phyloP scores from a whole-genome alignment of 2,888 invertebrate genomes.

The Hypolimnas misippus region DNA sequence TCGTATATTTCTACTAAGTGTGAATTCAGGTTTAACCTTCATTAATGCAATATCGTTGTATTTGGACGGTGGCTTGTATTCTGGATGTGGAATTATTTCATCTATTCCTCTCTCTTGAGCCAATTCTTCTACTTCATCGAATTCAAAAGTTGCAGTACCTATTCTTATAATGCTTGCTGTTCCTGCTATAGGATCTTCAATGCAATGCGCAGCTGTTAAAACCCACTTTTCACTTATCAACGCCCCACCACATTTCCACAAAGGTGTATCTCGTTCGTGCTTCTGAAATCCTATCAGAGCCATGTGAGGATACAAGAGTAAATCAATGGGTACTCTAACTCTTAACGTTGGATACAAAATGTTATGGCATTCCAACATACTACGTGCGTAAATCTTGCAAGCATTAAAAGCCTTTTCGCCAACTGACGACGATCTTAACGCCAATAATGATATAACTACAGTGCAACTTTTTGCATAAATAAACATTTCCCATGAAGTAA shows the following conservation, averaged over 20 bases:
- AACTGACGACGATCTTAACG: slow-evolving; percentile 41
- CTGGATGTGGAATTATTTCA: slow-evolving; percentile 79
- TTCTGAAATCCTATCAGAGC: slow-evolving; percentile 75
- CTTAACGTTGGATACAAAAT: slow-evolving; percentile 59
- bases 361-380: slow-evolving; percentile 77
- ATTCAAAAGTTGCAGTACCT: slow-evolving; percentile 82
- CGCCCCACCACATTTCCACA: slow-evolving; percentile 78
- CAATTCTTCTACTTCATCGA: slow-evolving; percentile 75
- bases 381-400: slow-evolving; percentile 65
- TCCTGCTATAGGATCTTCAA: slow-evolving; percentile 70
- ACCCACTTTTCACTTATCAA: slow-evolving; percentile 73
- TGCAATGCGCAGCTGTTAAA: slow-evolving; percentile 76
- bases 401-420: slow-evolving; percentile 70
- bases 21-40: slow-evolving; percentile 74
- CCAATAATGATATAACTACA: slow-evolving; percentile 34
- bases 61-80: slow-evolving; percentile 81
- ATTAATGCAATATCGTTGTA: slow-evolving; percentile 88
- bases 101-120: slow-evolving; percentile 79
- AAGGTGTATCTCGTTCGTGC: slow-evolving; percentile 42
- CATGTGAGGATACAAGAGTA: slow-evolving; percentile 86
- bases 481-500: slow-evolving; percentile 42
- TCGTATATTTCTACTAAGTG: slow-evolving; percentile 80
- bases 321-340: slow-evolving; percentile 72
- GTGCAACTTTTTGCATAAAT: slow-evolving; percentile 24
- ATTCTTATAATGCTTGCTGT: slow-evolving; percentile 78